phyloP scores from a whole-genome alignment of 2,797 vertebrate genomes.

The Bradypodion pumilum region DNA sequence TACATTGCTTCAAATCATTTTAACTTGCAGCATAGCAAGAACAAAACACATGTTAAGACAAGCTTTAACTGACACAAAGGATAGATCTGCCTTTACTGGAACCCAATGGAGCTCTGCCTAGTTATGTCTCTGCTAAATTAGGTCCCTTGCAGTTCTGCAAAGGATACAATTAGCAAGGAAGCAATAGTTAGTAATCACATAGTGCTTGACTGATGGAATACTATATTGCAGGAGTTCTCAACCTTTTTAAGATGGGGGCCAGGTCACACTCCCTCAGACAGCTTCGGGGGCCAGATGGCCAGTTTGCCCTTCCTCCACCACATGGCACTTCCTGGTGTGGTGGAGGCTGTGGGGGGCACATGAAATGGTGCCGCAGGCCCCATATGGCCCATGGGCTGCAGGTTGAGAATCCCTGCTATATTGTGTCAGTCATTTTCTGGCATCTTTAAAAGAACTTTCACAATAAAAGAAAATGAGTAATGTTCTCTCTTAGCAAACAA shows the following conservation, averaged over 20 bases:
- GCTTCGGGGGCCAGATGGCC: too few species aligned
- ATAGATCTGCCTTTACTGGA: background rate
- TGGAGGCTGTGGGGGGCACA: too few species aligned
- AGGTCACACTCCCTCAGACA: too few species aligned
- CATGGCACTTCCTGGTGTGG: too few species aligned
- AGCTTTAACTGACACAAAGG: background rate
- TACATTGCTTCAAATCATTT: background rate
- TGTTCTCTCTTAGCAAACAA: conserved; percentile 36
- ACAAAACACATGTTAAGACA: background rate
- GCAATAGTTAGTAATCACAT: conserved; percentile 22
- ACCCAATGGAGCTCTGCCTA: background rate
- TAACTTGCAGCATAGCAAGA: background rate
- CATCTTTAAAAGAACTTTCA: conserved; percentile 41
- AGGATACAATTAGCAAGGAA: conserved; percentile 37
- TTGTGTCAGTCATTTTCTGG: conserved; percentile 33
- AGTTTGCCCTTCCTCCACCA: too few species aligned
- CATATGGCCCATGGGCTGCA: too few species aligned
- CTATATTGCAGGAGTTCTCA: too few species aligned
- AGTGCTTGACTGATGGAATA: conserved; percentile 34
- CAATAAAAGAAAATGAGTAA: conserved; percentile 43
- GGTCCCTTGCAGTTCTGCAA: background rate
- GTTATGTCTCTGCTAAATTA: conserved; percentile 14
- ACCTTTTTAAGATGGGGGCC: too few species aligned
- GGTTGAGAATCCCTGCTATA: too few species aligned
- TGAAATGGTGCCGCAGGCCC: too few species aligned